phyloP scores from a whole-genome alignment of 2,113 vertebrate genomes.

The Leiothrix lutea region DNA sequence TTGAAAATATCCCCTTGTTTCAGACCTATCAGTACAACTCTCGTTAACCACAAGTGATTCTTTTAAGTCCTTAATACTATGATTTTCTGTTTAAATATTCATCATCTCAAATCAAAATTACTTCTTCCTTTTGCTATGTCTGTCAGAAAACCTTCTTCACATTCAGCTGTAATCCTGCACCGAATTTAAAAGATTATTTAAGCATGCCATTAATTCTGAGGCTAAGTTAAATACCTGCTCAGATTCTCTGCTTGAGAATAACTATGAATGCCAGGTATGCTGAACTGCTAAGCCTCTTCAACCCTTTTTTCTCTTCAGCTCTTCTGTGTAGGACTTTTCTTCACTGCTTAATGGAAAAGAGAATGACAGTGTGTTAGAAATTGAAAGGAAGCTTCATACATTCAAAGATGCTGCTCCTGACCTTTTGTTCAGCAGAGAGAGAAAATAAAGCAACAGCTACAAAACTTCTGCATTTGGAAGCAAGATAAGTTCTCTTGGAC shows the following conservation, averaged over 20 bases:
- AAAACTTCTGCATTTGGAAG: not conserved
- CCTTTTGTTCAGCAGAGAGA: not conserved
- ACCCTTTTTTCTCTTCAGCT: not conserved
- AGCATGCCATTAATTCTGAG: not conserved
- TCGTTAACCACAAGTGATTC: not conserved
- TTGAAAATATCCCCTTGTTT: not conserved
- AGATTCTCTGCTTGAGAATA: not conserved
- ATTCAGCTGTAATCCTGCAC: not conserved
- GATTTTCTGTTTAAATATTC: slow-evolving; percentile 26
- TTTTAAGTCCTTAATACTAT: not conserved
- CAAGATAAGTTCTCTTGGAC: not conserved
- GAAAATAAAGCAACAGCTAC: not conserved
- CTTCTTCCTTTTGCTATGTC: not conserved
- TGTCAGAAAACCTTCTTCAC: not conserved
- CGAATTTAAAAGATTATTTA: not conserved
- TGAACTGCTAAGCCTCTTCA: not conserved
- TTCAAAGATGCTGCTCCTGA: not conserved
- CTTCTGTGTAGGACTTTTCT: not conserved
- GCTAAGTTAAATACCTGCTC: not conserved
- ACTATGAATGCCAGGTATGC: not conserved
- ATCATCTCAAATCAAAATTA: not conserved
- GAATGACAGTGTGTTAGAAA: not conserved
- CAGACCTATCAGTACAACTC: slow-evolving; percentile 5
- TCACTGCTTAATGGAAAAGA: not conserved
- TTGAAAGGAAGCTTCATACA: not conserved